A percentile compares a stretch with the other conserved stretches of the same genome.
Conservation (phyloP, 1,140 invertebrate species). For the Ephestia elutella region DNA sequence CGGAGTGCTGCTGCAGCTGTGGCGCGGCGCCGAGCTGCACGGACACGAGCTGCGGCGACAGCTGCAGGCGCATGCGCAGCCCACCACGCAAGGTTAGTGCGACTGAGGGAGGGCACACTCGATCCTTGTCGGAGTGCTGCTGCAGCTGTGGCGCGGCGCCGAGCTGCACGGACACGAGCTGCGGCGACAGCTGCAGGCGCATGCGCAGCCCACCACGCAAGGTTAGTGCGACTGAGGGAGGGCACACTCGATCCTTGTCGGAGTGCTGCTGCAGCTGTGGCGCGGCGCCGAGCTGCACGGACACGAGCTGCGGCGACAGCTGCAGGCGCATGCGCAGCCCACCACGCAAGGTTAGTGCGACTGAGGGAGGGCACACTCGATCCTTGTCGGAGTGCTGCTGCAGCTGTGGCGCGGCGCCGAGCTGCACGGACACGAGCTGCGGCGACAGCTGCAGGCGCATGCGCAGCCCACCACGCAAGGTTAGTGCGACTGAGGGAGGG, state of each 20-base stretch:
- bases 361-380: no score
- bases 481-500: no score
- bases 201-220: slow-evolving; percentile 22
- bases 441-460: slow-evolving; percentile 35
- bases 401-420: slow-evolving; percentile 49
- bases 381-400: slow-evolving; percentile 45
- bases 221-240: no score
- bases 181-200: slow-evolving; percentile 37
- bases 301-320: slow-evolving; percentile 40
- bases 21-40: slow-evolving; percentile 40
- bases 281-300: slow-evolving; percentile 38
- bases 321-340: slow-evolving; percentile 29
- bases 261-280: slow-evolving; percentile 54
- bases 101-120: no score
- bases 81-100: slow-evolving; percentile 29
- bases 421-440: slow-evolving; percentile 41
- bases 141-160: slow-evolving; percentile 51
- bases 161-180: slow-evolving; percentile 44
- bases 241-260: no score
- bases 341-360: slow-evolving; percentile 32
- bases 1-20: slow-evolving; percentile 51
- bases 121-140: slow-evolving; percentile 42
- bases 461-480: slow-evolving; percentile 39
- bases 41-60: slow-evolving; percentile 43
- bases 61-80: slow-evolving; percentile 31